Base-by-base conservation (phyloP, 2,888 invertebrate genomes). In the Tinea trinotella region DNA sequence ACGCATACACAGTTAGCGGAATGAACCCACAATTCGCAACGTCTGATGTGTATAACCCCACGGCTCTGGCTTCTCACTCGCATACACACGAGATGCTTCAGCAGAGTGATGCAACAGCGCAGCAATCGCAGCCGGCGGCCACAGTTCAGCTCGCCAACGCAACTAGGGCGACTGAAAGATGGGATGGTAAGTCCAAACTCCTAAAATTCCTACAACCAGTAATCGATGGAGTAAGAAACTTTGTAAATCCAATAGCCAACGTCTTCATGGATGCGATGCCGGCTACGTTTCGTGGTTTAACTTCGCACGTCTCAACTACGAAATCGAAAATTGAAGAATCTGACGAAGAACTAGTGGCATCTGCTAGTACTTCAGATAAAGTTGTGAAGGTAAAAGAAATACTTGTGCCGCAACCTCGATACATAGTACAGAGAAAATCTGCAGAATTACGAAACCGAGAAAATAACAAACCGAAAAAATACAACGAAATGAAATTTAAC, bases 141-240 rank as follows among this genome's bases (percentile, higher is more conserved):
- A 71, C 72, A 36, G 67, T 81, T 58, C 68, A 68, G 58, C 74
- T 83, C 52, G 66, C 76, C 56, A 85, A 85, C 66, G 67, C 74
- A 40, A 85, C 85, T 55, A 68, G 78, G 64, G 85, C 85, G 57
- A 69, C 82, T 62, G 83, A 85, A 63, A 70, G 85, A 75, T 85
- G 85, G 85, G 85, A 85, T 62, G 85, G 85, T 85, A 85, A 85
- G 85, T 85, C 82, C 59, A 75, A 69, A 68, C 70, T 85, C 61
- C 77, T 74, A 65, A 80, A 74, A 74, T 70, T 79, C 65, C 67
- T 85, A 65, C 82, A 85, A 71, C 84, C 85, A 54, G 63, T 84
- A 60, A 63, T 84, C 59, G 71, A 74, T 57, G 70, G 73, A 52
- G 67, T 85, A 61, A 79, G 67, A 60, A 73, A 67, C 52, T 64